Conservation (phyloP, 2,797 vertebrate species). For the Characodon lateralis region DNA sequence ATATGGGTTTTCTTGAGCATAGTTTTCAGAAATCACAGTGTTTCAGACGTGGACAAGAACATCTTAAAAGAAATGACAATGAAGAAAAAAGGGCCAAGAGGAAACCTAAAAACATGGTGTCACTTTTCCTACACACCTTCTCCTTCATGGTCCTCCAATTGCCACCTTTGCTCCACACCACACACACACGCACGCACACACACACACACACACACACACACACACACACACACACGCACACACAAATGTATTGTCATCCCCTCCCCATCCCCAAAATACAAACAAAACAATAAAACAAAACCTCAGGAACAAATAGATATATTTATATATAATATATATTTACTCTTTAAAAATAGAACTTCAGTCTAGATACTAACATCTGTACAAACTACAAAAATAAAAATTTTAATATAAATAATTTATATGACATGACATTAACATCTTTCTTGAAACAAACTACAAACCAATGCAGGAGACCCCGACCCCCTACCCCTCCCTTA, state of each 20-base stretch:
- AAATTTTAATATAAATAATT: constrained; percentile 99
- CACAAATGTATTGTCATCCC: constrained; percentile 68
- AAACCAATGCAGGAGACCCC: constrained; percentile 77
- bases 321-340: constrained; percentile 95
- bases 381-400: constrained; percentile 99
- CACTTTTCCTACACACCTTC: constrained; percentile 68
- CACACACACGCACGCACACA: constrained; percentile 32
- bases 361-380: constrained; percentile 92
- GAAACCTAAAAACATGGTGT: constrained; percentile 69
- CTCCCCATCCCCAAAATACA: constrained; percentile 60
- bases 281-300: constrained; percentile 58
- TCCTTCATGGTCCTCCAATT: constrained; percentile 78
- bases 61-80: constrained; percentile 61
- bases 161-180: constrained; percentile 64
- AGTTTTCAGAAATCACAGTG: constrained; percentile 88
- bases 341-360: constrained; percentile 99
- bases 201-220: constrained; percentile 45
- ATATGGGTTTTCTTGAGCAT: constrained; percentile 80
- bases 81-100: constrained; percentile 69
- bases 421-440: constrained; percentile 90
- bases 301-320: constrained; percentile 85
- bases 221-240: constrained; percentile 41
- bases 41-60: constrained; percentile 82
- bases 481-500: constrained; percentile 26
- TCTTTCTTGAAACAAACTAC: constrained; percentile 81